Percentiles rank a stretch among this genome's conserved stretches.
Evolutionary conservation across 2,888 invertebrate species (phyloP).

Genomic region (Drosophila borealis): DNA sequence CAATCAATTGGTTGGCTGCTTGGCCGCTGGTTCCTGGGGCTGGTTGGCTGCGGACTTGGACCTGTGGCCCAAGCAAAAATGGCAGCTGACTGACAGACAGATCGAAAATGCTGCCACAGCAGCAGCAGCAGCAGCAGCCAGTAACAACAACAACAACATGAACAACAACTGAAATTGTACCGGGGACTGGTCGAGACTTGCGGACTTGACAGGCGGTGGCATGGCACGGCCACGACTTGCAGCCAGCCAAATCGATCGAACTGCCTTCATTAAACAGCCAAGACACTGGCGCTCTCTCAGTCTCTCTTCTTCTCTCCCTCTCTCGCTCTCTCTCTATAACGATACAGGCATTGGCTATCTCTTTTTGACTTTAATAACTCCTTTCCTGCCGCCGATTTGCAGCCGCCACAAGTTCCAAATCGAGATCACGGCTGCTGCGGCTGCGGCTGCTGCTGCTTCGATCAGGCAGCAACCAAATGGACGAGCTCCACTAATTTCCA

Average conservation of each 20-base stretch:
- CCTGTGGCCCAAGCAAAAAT: slow-evolving; percentile 68
- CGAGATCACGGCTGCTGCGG: slow-evolving; percentile 53
- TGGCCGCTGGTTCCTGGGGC: slow-evolving; percentile 54
- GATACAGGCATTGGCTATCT: slow-evolving; percentile 14
- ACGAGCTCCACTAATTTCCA: slow-evolving; percentile 77
- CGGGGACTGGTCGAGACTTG: slow-evolving; percentile 46
- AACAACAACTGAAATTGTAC: slow-evolving; percentile 55
- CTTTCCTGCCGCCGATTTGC: slow-evolving; percentile 75
- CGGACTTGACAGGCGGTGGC: slow-evolving; percentile 68
- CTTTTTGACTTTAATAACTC: slow-evolving; percentile 72
- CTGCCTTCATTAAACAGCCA: slow-evolving; percentile 75
- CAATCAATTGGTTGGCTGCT: slow-evolving; percentile 77
- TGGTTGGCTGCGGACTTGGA: slow-evolving; percentile 50
- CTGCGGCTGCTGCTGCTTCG: slow-evolving; percentile 34
- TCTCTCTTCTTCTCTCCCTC: not conserved
- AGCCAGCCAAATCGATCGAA: slow-evolving; percentile 77
- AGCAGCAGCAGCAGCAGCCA: slow-evolving; percentile 33
- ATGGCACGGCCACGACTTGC: slow-evolving; percentile 73
- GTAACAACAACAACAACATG: slow-evolving; percentile 42
- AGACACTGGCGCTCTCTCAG: slow-evolving; percentile 38
- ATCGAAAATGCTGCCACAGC: slow-evolving; percentile 73
- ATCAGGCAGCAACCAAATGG: slow-evolving; percentile 57
- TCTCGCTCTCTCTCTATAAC: not conserved
- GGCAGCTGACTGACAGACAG: slow-evolving; percentile 81
- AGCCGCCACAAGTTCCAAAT: slow-evolving; percentile 37